These are phyloP conservation scores for Sphaeridia pumilis DNA, from an alignment of 2,888 invertebrate species.

Conservation along the genomic window DNA sequence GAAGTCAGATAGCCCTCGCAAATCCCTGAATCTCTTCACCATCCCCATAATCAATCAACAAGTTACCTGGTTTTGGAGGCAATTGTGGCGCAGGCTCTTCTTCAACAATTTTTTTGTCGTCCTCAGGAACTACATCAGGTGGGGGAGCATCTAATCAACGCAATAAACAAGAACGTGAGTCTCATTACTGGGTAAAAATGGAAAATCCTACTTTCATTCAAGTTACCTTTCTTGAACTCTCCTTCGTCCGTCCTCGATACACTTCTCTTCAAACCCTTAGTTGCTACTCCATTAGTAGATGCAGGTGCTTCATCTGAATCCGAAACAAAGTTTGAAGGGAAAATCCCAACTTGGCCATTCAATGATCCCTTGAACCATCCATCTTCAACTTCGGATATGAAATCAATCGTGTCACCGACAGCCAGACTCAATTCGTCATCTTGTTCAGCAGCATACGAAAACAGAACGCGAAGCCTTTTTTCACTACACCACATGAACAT, in stretches of 20 bases:
- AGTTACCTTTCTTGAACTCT: too few relatives aligned
- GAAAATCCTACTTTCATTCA: too few relatives aligned
- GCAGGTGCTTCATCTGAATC: slow-evolving; percentile 35
- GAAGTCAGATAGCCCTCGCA: too few relatives aligned
- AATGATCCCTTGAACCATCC: slow-evolving; percentile 85
- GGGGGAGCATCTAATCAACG: too few relatives aligned
- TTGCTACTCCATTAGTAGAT: too few relatives aligned
- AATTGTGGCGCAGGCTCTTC: slow-evolving; percentile 49
- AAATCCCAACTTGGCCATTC: slow-evolving; percentile 68
- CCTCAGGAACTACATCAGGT: slow-evolving; percentile 1
- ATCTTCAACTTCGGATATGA: slow-evolving; percentile 82
- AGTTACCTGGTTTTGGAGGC: slow-evolving; percentile 64
- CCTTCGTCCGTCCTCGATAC: too few relatives aligned
- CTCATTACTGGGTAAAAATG: too few relatives aligned
- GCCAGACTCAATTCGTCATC: slow-evolving; percentile 80
- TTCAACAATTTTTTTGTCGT: slow-evolving; percentile 13
- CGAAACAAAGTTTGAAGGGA: slow-evolving; percentile 91
- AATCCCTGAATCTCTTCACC: too few relatives aligned
- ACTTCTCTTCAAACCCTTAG: too few relatives aligned
- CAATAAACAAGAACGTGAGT: too few relatives aligned
- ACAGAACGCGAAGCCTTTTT: slow-evolving; percentile 74
- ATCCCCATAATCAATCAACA: too few relatives aligned
- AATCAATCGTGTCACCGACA: slow-evolving; percentile 80
- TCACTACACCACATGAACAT: too few relatives aligned
- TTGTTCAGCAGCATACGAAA: slow-evolving; percentile 83